A percentile compares a stretch with the other conserved stretches of the same genome.
Conservation (phyloP, 2,888 invertebrate genomes). For the Bruchidius siliquastri region DNA sequence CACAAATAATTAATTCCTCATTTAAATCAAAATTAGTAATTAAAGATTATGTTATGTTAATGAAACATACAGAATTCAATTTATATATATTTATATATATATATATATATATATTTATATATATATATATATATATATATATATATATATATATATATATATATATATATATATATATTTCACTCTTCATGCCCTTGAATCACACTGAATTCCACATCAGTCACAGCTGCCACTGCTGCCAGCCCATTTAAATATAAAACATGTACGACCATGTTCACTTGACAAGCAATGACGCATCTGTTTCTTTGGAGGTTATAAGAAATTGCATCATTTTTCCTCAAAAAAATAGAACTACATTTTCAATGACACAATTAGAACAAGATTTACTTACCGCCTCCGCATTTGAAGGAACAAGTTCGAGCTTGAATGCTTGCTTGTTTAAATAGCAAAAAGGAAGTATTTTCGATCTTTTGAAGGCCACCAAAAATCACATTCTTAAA, state of each 20-base stretch:
- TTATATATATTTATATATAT: too few species aligned
- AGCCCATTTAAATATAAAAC: background rate
- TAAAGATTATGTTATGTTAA: too few species aligned
- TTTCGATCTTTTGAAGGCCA: slow-evolving; percentile 26
- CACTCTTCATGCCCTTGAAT: too few species aligned
- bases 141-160: too few species aligned
- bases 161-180: too few species aligned
- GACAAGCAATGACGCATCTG: background rate
- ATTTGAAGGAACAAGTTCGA: background rate
- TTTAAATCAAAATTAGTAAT: too few species aligned
- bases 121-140: too few species aligned
- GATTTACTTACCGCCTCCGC: background rate
- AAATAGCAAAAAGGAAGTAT: background rate
- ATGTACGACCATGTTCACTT: background rate
- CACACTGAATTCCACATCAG: too few species aligned
- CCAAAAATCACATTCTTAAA: slow-evolving; percentile 37
- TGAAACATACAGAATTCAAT: too few species aligned
- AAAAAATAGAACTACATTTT: background rate
- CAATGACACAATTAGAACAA: background rate
- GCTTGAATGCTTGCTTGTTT: background rate
- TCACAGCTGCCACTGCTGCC: too few species aligned
- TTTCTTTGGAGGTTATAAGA: background rate
- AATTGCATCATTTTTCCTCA: background rate
- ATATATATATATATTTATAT: too few species aligned
- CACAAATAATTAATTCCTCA: too few species aligned